Percentiles rank a stretch among this genome's conserved stretches.
Evolutionary conservation across 2,113 vertebrate species (phyloP).

Genomic region (Charina bottae): DNA sequence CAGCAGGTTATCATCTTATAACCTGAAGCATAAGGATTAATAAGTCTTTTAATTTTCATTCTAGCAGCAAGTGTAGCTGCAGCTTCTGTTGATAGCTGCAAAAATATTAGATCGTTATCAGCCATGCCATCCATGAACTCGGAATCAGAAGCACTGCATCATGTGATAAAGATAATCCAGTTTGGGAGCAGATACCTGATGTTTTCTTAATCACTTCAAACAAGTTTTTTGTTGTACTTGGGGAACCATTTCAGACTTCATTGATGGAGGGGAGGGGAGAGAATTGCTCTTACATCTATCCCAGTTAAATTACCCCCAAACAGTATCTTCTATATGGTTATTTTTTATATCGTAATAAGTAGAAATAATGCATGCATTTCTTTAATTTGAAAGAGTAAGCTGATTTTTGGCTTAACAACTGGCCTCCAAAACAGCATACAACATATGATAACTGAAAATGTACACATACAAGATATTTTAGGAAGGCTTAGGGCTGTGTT

Average conservation of each 20-base stretch:
- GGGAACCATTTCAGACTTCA: background rate
- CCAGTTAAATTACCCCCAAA: background rate
- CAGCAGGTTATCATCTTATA: slow-evolving; percentile 24
- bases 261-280: background rate
- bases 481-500: background rate
- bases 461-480: background rate
- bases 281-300: background rate
- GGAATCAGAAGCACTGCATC: background rate
- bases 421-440: background rate
- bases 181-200: background rate
- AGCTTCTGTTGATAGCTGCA: slow-evolving; percentile 10
- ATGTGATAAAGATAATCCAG: background rate
- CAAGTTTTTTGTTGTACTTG: no score
- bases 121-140: background rate
- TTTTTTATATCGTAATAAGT: background rate
- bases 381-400: background rate
- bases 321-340: background rate
- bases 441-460: background rate
- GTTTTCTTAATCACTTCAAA: background rate
- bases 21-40: slow-evolving; percentile 30
- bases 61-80: background rate
- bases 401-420: background rate
- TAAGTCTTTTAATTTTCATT: slow-evolving; percentile 39
- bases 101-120: slow-evolving; percentile 3
- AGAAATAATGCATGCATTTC: background rate